phyloP scores from a whole-genome alignment of 2,888 invertebrate species.

The Ophioninae sp. region DNA sequence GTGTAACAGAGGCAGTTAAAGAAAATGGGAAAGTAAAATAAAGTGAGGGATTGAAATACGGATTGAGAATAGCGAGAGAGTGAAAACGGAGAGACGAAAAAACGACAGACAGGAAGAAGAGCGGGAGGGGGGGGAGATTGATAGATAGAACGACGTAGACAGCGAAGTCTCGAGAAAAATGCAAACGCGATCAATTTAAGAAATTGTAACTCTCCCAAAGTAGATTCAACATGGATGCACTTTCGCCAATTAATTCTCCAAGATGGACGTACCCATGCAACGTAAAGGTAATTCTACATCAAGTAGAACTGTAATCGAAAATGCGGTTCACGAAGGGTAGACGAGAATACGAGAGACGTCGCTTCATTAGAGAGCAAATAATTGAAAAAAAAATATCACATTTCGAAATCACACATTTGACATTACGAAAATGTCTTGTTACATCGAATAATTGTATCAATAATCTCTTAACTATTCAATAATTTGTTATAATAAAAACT shows the following conservation, averaged over 20 bases:
- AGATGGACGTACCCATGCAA: constrained; percentile 47
- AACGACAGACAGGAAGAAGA: background rate
- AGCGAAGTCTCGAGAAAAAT: constrained; percentile 46
- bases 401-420: too few relatives aligned
- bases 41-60: too few relatives aligned
- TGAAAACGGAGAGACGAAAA: background rate
- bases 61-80: too few relatives aligned
- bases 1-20: background rate
- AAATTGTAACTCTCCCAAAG: constrained; percentile 62
- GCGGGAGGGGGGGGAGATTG: background rate
- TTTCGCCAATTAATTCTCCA: constrained; percentile 62
- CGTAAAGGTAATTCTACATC: background rate
- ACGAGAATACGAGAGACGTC: background rate
- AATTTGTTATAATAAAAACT: too few relatives aligned
- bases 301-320: background rate
- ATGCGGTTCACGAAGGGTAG: background rate
- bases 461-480: too few relatives aligned
- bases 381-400: too few relatives aligned
- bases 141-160: constrained; percentile 2
- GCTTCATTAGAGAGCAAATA: background rate
- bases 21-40: too few relatives aligned
- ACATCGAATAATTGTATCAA: too few relatives aligned
- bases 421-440: too few relatives aligned
- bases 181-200: constrained; percentile 62
- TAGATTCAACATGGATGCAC: constrained; percentile 66